Evolutionary conservation across 1,140 invertebrate genomes (phyloP).

Genomic region (Venturia canescens): DNA sequence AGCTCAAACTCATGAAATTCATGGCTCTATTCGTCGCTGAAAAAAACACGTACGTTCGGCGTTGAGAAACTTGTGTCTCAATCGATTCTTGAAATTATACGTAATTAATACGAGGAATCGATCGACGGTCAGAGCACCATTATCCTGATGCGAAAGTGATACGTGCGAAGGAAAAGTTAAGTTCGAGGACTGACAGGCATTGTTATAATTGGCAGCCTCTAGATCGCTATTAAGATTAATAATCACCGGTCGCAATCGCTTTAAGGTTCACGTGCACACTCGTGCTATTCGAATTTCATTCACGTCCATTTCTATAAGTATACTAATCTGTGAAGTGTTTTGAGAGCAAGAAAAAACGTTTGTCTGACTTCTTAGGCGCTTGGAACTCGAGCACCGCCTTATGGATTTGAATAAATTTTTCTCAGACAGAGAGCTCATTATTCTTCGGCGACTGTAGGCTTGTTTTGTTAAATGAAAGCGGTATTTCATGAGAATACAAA

Average conservation of each 20-base stretch:
- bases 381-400: too few relatives aligned
- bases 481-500: too few relatives aligned
- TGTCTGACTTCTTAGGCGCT: too few relatives aligned
- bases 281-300: conserved; percentile 1
- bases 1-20: neutral
- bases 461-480: too few relatives aligned
- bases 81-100: neutral
- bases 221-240: conserved; percentile 75
- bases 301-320: neutral
- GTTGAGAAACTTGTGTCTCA: neutral
- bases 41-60: neutral
- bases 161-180: conserved; percentile 54
- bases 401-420: too few relatives aligned
- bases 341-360: neutral
- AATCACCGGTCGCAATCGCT: conserved; percentile 63
- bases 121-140: neutral
- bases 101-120: conserved; percentile 16
- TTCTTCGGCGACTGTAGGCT: too few relatives aligned
- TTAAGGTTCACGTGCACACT: conserved; percentile 7
- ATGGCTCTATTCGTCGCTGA: neutral
- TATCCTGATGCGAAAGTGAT: neutral
- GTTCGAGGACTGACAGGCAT: conserved; percentile 66
- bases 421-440: too few relatives aligned
- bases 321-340: neutral
- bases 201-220: conserved; percentile 72